Percentiles rank a stretch among this genome's conserved stretches.
These are phyloP conservation scores for Oopsacas minuta DNA, from an alignment of 37 sponge, comb jelly and placozoan genomes.

Conservation along the genomic window DNA sequence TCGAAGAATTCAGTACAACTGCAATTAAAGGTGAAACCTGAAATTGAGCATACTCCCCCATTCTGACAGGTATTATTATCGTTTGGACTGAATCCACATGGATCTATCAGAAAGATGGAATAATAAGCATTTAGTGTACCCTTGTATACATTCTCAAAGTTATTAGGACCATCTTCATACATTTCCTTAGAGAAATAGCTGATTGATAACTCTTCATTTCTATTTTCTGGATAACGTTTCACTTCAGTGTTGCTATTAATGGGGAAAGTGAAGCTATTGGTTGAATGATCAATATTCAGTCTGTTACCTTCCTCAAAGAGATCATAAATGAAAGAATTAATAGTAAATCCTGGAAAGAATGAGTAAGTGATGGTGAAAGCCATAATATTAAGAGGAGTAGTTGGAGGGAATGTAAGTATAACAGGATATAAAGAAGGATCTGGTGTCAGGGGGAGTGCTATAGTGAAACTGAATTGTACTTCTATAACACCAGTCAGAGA, in stretches of 20 bases:
- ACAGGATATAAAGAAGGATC: background rate
- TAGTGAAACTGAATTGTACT: background rate
- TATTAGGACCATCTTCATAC: background rate
- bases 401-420: background rate
- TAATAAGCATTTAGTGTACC: background rate
- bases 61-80: background rate
- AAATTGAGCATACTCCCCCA: background rate
- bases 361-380: background rate
- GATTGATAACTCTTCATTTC: background rate
- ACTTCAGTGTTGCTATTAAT: background rate
- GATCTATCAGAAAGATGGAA: background rate
- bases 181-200: background rate
- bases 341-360: background rate
- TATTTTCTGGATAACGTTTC: background rate
- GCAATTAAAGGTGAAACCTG: background rate
- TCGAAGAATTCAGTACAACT: background rate
- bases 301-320: background rate
- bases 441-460: background rate
- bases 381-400: background rate
- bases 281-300: background rate
- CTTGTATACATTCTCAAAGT: background rate
- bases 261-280: background rate
- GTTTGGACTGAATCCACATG: background rate
- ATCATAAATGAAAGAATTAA: background rate
- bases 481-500: background rate